These are phyloP conservation scores for Crocallis elinguaria DNA, from an alignment of 2,888 invertebrate genomes.

Conservation along the genomic window DNA sequence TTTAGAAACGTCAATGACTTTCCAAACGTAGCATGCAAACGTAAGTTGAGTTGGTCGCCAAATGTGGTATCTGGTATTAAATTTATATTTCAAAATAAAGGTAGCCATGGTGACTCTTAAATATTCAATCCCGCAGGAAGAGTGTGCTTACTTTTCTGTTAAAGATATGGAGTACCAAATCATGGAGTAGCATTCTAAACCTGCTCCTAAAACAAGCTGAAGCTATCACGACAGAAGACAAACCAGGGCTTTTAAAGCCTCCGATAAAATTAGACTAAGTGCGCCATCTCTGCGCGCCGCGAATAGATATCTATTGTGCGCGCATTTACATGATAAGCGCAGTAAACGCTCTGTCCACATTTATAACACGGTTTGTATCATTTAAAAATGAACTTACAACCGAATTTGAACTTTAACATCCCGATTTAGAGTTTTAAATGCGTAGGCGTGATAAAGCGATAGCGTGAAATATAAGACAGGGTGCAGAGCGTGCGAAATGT, in stretches of 20 bases:
- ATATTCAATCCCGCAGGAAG: too few relatives aligned
- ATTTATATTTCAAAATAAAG: too few relatives aligned
- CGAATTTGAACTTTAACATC: neutral
- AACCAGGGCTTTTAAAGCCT: slow-evolving; percentile 10
- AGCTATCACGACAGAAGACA: slow-evolving; percentile 14
- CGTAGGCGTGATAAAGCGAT: neutral
- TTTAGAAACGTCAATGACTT: too few relatives aligned
- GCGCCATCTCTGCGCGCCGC: neutral
- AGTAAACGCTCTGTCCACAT: slow-evolving; percentile 36
- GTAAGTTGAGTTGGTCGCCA: too few relatives aligned
- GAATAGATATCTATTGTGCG: slow-evolving; percentile 22
- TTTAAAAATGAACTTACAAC: neutral
- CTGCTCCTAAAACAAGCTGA: neutral
- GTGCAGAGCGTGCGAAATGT: slow-evolving; percentile 36
- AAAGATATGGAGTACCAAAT: too few relatives aligned
- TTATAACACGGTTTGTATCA: slow-evolving; percentile 22
- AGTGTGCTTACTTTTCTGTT: neutral
- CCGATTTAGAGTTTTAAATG: neutral
- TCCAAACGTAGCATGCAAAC: too few relatives aligned
- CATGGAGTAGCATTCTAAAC: neutral
- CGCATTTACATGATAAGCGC: slow-evolving; percentile 49
- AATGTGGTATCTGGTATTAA: too few relatives aligned
- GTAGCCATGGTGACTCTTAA: too few relatives aligned
- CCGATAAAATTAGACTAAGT: slow-evolving; percentile 16
- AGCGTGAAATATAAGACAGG: slow-evolving; percentile 12